Evolutionary conservation across 1,140 invertebrate genomes (phyloP), one percentile per base, ranked within the genome.

Genomic region (Drosophila gunungcola): DNA sequence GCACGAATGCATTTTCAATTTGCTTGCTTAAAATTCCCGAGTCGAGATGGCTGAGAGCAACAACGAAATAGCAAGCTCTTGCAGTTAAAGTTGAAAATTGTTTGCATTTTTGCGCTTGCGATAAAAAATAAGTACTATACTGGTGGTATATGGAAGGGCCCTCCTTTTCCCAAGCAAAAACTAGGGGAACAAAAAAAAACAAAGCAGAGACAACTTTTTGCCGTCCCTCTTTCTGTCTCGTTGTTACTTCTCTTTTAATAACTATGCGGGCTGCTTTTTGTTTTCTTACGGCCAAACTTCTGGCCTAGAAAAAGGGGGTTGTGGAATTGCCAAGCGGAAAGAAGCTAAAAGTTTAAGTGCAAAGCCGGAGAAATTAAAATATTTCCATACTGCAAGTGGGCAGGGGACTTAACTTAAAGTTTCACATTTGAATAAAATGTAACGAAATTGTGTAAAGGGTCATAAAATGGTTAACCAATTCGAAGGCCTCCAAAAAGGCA

Each of bases 71-170:
- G 57, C 63, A 73, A 69, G 48, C 68, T 69, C 68, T 69, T 63
- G 39, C 69, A 67, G 76, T 55, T 78, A 49, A 78, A 72, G 75
- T 78, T 72, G 61, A 48, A 79, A 78, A 78, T 73, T 78, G 76
- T 79, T 78, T 67, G 76, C 48, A 78, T 73, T 78, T 73, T 78
- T 65, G 46, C 36, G 42, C 51, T 36, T 57, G 27, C 43, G 62
- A 65, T 65, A 48, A 41, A 65, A 65, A 65, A 56, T 41, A 70
- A 56, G 64, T 56, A 69, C 49, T 27, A 21, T 1, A 21, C 16
- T 21, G 16, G 16, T 21, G 52, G 46, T 27, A 27, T 48, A 32
- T 36, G 25, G n/a, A 1, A 16, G 7, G 13, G 16, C 16, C 16
- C 12, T 25, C 32, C 45, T 13, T 7, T 25, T 42, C 5, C 55